Conservation (phyloP, 2,113 vertebrate species). For the Plectropomus leopardus region DNA sequence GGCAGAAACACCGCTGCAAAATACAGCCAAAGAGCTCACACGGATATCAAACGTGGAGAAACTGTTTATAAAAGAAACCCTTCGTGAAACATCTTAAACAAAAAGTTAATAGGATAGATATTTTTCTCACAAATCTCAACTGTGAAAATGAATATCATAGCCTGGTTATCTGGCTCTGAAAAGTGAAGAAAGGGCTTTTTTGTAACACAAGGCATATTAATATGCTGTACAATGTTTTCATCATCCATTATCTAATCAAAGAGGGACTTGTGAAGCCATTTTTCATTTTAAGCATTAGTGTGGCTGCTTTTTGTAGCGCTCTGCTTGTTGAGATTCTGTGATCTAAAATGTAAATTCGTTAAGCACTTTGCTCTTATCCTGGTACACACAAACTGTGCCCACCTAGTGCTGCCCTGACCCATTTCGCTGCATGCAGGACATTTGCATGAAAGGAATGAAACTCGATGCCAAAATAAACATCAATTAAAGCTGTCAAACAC, state of each 20-base stretch:
- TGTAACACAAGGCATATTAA: conserved; percentile 22
- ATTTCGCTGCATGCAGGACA: conserved; percentile 84
- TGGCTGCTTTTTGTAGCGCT: conserved; percentile 65
- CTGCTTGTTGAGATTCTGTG: conserved; percentile 63
- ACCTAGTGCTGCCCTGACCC: conserved; percentile 84
- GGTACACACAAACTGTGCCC: conserved; percentile 76
- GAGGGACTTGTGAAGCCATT: conserved; percentile 42
- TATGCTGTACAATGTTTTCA: conserved; percentile 26
- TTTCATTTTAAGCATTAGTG: conserved; percentile 53
- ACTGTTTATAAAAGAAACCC: neutral
- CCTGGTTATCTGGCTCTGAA: conserved; percentile 20
- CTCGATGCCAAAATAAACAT: conserved; percentile 88
- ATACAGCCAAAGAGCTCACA: conserved; percentile 30
- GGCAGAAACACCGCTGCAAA: conserved; percentile 8
- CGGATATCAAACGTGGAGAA: conserved; percentile 16
- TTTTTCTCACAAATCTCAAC: conserved; percentile 16
- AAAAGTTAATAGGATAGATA: conserved; percentile 18
- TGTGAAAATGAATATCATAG: neutral
- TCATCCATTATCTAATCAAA: conserved; percentile 62
- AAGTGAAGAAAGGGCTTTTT: conserved; percentile 15
- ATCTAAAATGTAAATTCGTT: conserved; percentile 84
- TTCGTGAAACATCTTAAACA: conserved; percentile 1
- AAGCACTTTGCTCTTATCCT: conserved; percentile 80
- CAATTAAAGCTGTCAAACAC: conserved; percentile 89
- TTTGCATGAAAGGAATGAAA: conserved; percentile 87